Conservation (phyloP, 2,888 invertebrate species). For the Adineta ricciae region DNA sequence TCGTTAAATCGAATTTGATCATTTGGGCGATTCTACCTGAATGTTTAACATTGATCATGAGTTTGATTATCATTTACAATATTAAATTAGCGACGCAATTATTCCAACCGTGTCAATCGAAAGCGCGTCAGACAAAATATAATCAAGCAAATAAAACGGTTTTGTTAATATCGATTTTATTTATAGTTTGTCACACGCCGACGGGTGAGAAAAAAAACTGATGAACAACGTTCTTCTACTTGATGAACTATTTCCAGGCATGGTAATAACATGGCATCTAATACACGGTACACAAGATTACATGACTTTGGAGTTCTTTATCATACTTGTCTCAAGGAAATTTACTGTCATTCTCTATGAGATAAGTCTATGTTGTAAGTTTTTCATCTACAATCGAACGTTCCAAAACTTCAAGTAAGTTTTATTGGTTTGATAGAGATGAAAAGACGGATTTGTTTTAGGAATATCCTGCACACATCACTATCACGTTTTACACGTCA, state of each 20-base stretch:
- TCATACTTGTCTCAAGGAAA: slow-evolving; percentile 21
- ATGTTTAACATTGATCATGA: slow-evolving; percentile 27
- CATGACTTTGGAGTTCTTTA: neutral
- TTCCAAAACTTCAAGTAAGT: slow-evolving; percentile 32
- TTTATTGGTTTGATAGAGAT: no score
- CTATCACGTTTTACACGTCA: neutral
- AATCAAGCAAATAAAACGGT: slow-evolving; percentile 31
- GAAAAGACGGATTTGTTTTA: no score
- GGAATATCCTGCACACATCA: neutral
- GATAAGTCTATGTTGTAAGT: slow-evolving; percentile 26
- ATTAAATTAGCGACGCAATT: slow-evolving; percentile 25
- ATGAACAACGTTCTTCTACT: no score
- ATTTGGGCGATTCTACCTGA: slow-evolving; percentile 30
- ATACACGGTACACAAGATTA: neutral
- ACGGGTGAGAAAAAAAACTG: neutral
- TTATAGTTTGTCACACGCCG: slow-evolving; percentile 25
- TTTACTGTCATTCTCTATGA: slow-evolving; percentile 28
- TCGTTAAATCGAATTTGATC: slow-evolving; percentile 5
- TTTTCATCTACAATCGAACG: slow-evolving; percentile 22
- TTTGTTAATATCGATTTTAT: slow-evolving; percentile 26
- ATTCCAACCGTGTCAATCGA: neutral
- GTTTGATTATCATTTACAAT: slow-evolving; percentile 24
- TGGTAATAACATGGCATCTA: neutral
- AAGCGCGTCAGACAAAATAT: neutral
- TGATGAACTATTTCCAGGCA: neutral